Evolutionary conservation across 2,797 vertebrate species (phyloP).

Genomic region (Hypotaenidia philippensis): DNA sequence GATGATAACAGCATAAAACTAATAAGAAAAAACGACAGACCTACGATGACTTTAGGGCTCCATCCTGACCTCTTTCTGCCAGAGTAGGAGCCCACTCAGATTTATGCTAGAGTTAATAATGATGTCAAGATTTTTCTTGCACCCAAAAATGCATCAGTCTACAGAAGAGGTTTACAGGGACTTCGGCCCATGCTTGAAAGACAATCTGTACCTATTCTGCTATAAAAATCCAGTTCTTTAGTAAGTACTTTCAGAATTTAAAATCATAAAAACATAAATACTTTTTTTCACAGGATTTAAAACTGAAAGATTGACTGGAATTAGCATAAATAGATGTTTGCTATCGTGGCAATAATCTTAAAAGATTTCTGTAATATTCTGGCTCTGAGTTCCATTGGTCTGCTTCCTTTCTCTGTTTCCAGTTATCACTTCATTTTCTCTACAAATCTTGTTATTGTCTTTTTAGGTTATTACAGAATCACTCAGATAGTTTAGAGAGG

Average conservation of each 20-base stretch:
- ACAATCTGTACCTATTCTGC: background rate
- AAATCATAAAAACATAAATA: background rate
- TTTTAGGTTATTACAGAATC: background rate
- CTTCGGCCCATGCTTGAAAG: background rate
- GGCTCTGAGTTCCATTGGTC: background rate
- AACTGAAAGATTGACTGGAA: background rate
- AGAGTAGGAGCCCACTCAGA: fast-evolving
- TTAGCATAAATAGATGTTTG: background rate
- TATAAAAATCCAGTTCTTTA: background rate
- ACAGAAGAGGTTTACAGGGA: background rate
- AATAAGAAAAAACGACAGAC: background rate
- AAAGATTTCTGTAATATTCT: background rate
- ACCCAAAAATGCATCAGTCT: background rate
- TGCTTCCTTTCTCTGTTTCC: background rate
- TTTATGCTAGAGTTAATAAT: background rate
- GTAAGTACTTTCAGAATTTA: background rate
- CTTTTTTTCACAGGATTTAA: background rate
- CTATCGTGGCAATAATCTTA: background rate
- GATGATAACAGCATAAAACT: background rate
- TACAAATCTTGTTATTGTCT: background rate
- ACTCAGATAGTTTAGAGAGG: background rate
- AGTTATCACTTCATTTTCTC: background rate
- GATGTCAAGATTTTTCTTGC: background rate
- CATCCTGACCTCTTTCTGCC: background rate
- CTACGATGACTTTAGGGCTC: background rate